Evolutionary conservation across 2,113 vertebrate genomes (phyloP).

Genomic region (Hydrochoerus hydrochaeris): DNA sequence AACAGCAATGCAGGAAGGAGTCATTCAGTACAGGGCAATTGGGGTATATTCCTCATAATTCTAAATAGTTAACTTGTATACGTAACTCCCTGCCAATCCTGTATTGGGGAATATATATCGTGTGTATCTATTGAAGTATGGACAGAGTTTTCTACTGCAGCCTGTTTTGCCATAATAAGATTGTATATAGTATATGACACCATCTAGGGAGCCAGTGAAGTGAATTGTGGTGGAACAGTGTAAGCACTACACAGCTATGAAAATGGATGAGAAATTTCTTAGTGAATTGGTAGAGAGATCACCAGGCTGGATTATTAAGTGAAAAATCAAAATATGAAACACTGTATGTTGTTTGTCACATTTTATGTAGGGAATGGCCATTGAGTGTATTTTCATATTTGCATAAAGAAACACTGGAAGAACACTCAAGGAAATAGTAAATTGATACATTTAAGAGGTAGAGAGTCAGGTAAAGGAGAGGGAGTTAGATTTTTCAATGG

Average conservation of each 20-base stretch:
- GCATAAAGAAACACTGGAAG: neutral
- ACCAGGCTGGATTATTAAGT: neutral
- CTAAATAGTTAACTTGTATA: neutral
- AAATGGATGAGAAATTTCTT: neutral
- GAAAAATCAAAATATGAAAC: neutral
- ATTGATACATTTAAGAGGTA: neutral
- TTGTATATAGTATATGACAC: neutral
- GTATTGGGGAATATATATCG: neutral
- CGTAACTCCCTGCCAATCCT: neutral
- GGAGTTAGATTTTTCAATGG: neutral
- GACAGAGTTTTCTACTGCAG: neutral
- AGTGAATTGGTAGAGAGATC: neutral
- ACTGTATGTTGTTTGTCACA: neutral
- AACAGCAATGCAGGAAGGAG: neutral
- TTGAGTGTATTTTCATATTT: neutral
- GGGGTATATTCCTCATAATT: neutral
- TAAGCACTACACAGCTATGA: neutral
- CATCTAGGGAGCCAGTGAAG: neutral
- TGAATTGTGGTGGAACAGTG: neutral
- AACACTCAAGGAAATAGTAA: neutral
- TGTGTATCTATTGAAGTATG: neutral
- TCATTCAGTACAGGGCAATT: fast-evolving
- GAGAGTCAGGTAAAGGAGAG: neutral
- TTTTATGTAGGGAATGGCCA: neutral
- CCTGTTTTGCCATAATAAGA: neutral